Base-by-base conservation (phyloP, 2,797 vertebrate genomes). In the Aldrovandia affinis region DNA sequence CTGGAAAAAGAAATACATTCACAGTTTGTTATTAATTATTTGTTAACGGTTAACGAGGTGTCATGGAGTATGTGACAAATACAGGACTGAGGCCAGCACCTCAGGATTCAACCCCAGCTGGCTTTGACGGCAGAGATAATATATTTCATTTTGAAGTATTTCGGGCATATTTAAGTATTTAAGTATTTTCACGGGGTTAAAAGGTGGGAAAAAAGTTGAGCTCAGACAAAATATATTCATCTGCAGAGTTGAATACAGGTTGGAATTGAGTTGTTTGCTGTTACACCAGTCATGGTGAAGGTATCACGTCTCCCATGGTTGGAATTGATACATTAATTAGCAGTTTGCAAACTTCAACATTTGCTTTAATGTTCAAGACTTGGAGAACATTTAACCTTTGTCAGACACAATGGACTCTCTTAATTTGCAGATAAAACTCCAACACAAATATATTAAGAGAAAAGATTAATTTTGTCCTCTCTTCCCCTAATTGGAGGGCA, bases 21-120 rank as follows among this genome's bases (percentile, higher is more conserved):
- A 83, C 88, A 81, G 83, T 82, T 91, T 96, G 93, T 95, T 95
- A 92, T 95, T 93, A 92, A 95, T 95, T 95, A 92, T 77, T 90
- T 81, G 94, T 95, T 95, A 95, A 95, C 95, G 89, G 93, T 92
- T 95, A 91, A 96, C 87, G 82, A 85, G 90, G 59, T 81, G 39
- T 39, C 39, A 54, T 89, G 83, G 86, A 92, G 78, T 86, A 84
- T 89, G 90, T 86, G 87, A 91, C 92, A 89, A 84, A 78, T 81
- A 81, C 86, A 82, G 84, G 87, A 86, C 22, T 44, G 39, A 77
- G 42, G 42, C 73, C 73, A 47, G 22, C 12, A 3, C 73, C 25
- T 73, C 68, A 39, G 22, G 33, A 73, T 4, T 8, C 73, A 47
- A 44, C 42, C 9, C 73, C 18, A n/a, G n/a, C n/a, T 25, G 73